These are phyloP conservation scores for Chamaetylas fuelleborni DNA, from an alignment of 2,113 vertebrate genomes.

Conservation along the genomic window DNA sequence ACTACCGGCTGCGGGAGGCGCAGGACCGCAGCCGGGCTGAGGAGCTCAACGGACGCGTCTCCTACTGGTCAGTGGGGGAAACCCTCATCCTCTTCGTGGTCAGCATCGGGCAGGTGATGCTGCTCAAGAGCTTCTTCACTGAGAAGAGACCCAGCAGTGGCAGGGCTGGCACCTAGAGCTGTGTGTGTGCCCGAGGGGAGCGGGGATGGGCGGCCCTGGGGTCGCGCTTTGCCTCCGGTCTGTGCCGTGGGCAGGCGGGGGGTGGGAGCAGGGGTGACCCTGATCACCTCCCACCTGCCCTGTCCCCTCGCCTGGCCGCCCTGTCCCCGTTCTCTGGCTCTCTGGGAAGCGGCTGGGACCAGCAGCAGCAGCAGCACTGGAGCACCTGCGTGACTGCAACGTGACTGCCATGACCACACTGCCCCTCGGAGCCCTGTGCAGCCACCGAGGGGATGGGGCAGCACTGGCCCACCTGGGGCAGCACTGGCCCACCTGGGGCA, in stretches of 20 bases:
- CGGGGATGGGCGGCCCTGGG: background rate
- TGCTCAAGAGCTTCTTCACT: constrained; percentile 89
- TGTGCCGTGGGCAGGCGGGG: too few relatives aligned
- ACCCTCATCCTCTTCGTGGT: constrained; percentile 83
- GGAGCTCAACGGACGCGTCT: constrained; percentile 79
- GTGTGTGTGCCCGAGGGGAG: background rate
- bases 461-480: too few relatives aligned
- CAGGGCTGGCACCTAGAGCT: constrained; percentile 67
- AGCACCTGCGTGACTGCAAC: accelerated
- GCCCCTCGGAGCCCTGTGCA: background rate
- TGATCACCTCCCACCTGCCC: background rate
- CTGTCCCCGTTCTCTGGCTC: background rate
- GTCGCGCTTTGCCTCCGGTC: too few relatives aligned
- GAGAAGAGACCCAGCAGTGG: constrained; percentile 74
- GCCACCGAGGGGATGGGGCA: accelerated
- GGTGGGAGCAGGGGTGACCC: background rate
- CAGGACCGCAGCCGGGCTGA: constrained; percentile 85
- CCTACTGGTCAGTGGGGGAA: constrained; percentile 85
- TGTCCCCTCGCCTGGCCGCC: accelerated
- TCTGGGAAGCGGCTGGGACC: accelerated
- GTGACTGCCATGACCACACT: accelerated
- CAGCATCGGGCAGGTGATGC: constrained; percentile 84
- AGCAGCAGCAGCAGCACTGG: background rate
- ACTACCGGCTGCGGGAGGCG: constrained; percentile 84
- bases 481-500: too few relatives aligned